Evolutionary conservation across 2,797 vertebrate species (phyloP), one percentile per base, ranked within the genome.

Genomic region (Mionectes olivaceus): DNA sequence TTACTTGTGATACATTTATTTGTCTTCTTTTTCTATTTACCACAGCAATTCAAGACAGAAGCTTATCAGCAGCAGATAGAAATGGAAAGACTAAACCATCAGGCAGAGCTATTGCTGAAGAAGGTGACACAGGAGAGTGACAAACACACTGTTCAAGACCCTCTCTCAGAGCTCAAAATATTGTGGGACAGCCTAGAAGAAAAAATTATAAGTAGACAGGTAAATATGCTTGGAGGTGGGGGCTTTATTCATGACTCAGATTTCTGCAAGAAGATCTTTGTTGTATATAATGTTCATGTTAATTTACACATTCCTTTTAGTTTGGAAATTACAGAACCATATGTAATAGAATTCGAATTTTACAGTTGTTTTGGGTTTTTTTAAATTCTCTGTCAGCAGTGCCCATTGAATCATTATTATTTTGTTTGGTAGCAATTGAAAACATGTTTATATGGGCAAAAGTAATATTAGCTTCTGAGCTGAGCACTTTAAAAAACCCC

Each of bases 1-100:
- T 82, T 75, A 35, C 25, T 63, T 74, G 19, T 57, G 19, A 63
- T 56, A 41, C 11, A 11, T 88, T 86, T 86, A 43, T 61, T 75
- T 85, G 23, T 93, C 4, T 90, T 47, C 7, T 74, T 82, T 57
- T 91, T 92, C 19, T 83, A 17, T 75, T 79, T 94, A 47, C 74
- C 44, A 49, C 77, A 99, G 99, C 98, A 99, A 98, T 99, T 99
- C 97, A 99, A 99, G 98, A 98, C 98, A 23, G 99, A 99, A 93
- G 98, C 99, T 1, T 99, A 99, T 97, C 99, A 99, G 87, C 99
- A 99, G 47, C 99, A 99, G 98, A 99, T 99, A 80, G 99, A 99
- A 97, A 99, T 99, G 99, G 99, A 99, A 97, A 98, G 99, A 39
- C 96, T 99, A 89, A 99, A 99, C 97, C 99, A 99, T 96, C 99